Conservation (phyloP, 2,113 vertebrate species). For the Alouatta palliata region DNA sequence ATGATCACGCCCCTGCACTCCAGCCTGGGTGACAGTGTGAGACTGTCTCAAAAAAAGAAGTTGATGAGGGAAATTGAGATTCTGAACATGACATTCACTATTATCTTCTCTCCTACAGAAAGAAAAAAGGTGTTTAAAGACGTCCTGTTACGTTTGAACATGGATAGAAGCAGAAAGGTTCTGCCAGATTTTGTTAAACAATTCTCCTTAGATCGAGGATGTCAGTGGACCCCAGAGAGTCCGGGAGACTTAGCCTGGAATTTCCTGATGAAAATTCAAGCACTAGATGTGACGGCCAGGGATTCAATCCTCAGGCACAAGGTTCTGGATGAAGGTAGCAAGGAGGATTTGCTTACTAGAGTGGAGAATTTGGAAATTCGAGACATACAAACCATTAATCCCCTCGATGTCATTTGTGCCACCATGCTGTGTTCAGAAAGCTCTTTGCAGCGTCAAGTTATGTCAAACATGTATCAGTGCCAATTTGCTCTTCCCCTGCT, state of each 20-base stretch:
- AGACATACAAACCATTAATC: conserved; percentile 70
- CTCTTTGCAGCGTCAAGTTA: conserved; percentile 84
- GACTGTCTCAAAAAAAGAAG: too few species aligned
- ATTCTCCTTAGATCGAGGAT: conserved; percentile 49
- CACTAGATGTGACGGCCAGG: conserved; percentile 63
- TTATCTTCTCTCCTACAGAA: conserved; percentile 53
- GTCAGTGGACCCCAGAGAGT: conserved; percentile 33
- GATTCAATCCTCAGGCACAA: conserved; percentile 12
- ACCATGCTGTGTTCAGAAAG: conserved; percentile 84
- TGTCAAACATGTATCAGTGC: conserved; percentile 85
- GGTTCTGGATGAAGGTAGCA: neutral
- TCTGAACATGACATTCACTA: conserved; percentile 4
- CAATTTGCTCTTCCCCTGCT: conserved; percentile 89
- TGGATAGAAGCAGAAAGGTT: conserved; percentile 69
- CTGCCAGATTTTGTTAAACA: conserved; percentile 60
- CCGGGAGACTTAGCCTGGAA: conserved; percentile 66
- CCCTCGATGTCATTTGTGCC: conserved; percentile 86
- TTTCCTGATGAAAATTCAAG: conserved; percentile 75
- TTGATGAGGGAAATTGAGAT: neutral
- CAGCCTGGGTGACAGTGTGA: too few species aligned
- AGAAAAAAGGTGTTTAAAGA: conserved; percentile 67
- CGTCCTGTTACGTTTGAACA: conserved; percentile 62
- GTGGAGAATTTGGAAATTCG: neutral
- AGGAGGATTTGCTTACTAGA: neutral
- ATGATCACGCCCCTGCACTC: too few species aligned